Base-by-base conservation (phyloP, 2,113 vertebrate genomes). In the Pimephales promelas region DNA sequence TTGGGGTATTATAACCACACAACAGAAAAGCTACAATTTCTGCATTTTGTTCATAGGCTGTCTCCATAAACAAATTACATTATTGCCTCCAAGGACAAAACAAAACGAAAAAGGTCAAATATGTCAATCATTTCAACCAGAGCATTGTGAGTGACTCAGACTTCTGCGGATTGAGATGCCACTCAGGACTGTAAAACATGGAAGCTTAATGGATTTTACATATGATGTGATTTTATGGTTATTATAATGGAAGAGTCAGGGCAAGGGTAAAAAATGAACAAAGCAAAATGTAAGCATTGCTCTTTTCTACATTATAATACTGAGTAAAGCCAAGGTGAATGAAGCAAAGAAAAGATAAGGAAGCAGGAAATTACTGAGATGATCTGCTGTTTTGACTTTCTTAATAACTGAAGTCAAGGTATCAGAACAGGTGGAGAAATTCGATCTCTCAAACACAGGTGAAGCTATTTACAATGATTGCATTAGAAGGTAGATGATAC, bases 61-160 rank as follows among this genome's bases (percentile, higher is more conserved):
- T 28, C 3, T 47, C n/a, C 31, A 20, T 62, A 64, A 52, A 26
- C 26, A 49, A 24, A 40, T 81, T 70, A 40, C 45, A 70, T 81
- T 70, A 81, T 34, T 54, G 26, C 62, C 70, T 16, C 13, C 47
- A 81, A 81, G 79, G 79, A 70, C 79, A 81, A 70, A 56, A 31
- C 45, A 70, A 11, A 40, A 10, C 8, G 9, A 56, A 24, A 56
- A 68, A 54, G 79, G 79, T 70, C 6, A 81, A n/a, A 49, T 10
- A 68, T 81, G 79, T 22, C 45, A 34, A 4, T 70, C 61, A 40
- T 70, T 70, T 56, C 62, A 81, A n/a, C 52, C 16, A 73, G 18
- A 76, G 61, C 61, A 4, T 18, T 80, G 59, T 79, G 78, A 40
- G 16, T 66, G 78, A 80, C 78, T 66, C n/a, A 34, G 52, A 77